Conservation (phyloP, 2,888 invertebrate genomes). For the Nemapogon koenigi region DNA sequence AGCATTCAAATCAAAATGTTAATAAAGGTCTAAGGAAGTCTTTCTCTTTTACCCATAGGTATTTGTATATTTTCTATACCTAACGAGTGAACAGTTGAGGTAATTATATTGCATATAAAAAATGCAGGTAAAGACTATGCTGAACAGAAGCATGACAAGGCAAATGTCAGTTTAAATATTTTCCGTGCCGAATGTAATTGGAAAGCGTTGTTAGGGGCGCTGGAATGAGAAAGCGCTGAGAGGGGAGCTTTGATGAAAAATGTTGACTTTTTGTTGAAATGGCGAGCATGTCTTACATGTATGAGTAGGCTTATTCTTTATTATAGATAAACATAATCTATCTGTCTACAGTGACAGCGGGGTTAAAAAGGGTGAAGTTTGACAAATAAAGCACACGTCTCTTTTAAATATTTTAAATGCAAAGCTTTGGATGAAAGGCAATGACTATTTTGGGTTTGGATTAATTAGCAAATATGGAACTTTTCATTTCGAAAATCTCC, state of each 20-base stretch:
- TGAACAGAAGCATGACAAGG: neutral
- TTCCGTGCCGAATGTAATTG: slow-evolving; percentile 24
- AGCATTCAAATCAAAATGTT: no score
- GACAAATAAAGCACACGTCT: no score
- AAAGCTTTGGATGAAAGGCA: no score
- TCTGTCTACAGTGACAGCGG: no score
- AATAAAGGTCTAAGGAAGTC: no score
- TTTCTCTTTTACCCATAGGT: no score
- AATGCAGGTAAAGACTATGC: neutral
- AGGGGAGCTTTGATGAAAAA: slow-evolving; percentile 31
- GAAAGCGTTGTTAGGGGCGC: slow-evolving; percentile 22
- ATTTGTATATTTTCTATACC: neutral
- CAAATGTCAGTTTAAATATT: neutral
- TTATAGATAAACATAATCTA: no score
- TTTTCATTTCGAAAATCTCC: no score
- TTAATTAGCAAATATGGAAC: no score
- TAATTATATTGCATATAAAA: neutral
- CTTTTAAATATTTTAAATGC: no score
- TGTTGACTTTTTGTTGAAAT: slow-evolving; percentile 33
- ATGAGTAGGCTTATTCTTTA: slow-evolving; percentile 8
- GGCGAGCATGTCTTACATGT: slow-evolving; percentile 19
- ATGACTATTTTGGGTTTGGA: no score
- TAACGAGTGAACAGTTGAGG: neutral
- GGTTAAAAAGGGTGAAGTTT: no score
- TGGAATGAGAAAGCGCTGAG: slow-evolving; percentile 20